These are phyloP conservation scores for Clinocottus analis DNA, from an alignment of 2,113 vertebrate species.

Conservation along the genomic window DNA sequence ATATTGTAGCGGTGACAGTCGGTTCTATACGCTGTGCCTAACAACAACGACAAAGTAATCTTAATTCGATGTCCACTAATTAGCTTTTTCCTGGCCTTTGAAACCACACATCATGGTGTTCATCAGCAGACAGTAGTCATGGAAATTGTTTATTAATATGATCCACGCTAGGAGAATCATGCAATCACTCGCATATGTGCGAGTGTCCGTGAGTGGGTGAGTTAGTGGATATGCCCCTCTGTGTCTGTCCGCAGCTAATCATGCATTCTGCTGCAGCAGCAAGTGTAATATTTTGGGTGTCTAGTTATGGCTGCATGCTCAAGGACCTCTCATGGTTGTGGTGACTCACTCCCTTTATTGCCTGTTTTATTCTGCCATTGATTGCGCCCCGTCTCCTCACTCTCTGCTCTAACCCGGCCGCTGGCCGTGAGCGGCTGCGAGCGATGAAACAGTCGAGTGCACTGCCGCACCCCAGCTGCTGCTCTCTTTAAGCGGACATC, in stretches of 20 bases:
- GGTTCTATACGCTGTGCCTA: background rate
- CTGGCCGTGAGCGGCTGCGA: too few relatives aligned
- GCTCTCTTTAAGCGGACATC: too few relatives aligned
- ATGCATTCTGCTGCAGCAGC: too few relatives aligned
- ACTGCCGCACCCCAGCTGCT: too few relatives aligned
- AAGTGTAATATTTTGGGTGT: background rate
- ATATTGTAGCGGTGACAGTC: background rate
- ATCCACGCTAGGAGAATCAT: too few relatives aligned
- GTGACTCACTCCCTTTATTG: background rate
- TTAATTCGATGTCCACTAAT: background rate
- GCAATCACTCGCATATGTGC: background rate
- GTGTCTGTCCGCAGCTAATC: background rate
- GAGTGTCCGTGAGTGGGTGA: background rate
- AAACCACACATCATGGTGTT: background rate
- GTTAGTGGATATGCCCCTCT: background rate
- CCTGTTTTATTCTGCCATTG: background rate
- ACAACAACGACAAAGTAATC: background rate
- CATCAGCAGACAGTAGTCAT: background rate
- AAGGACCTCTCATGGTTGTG: background rate
- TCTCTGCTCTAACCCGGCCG: too few relatives aligned
- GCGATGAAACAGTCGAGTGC: too few relatives aligned
- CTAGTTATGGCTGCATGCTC: background rate
- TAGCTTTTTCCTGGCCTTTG: background rate
- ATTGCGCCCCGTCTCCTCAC: background rate
- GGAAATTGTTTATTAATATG: background rate